Base-by-base conservation (phyloP, 2,888 invertebrate species). In the Timema podura region DNA sequence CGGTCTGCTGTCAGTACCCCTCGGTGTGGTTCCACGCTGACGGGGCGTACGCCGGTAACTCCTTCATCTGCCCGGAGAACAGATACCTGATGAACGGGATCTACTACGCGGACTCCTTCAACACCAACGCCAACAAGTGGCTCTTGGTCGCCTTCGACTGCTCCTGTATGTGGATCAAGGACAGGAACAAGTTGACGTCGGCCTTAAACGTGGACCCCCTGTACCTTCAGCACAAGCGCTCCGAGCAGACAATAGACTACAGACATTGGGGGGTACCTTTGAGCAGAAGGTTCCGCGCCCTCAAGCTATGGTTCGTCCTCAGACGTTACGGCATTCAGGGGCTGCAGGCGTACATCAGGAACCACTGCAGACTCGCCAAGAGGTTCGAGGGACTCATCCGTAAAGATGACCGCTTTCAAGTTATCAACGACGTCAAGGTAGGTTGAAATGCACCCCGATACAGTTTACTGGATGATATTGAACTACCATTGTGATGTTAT, bases 51-150 rank as follows among this genome's bases (percentile, higher is more conserved):
- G 94, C 92, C 1, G 95, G 95, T 5, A 92, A 89, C 76, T 89
- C 91, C 0, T 90, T 95, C 77, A 92, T 95, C 72, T 90, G 94
- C 76, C 93, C 93, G 0, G 95, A 95, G 81, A 87, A 93, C 80
- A 86, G 91, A 72, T 83, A 85, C 0, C 82, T 86, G 64, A 84
- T 88, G 77, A 83, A 84, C 6, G 90, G 90, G 0, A 83, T 90
- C 47, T 87, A 93, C 82, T 88, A 89, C 78, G 93, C 91, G 0
- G 90, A 91, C 78, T 94, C 94, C 0, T 92, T 95, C 81, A 93
- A 93, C 79, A 91, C 91, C 11, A 95, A 95, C 79, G 91, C 95
- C 0, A 93, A 93, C 80, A 95, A 95, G 81, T 91, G 93, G 89
- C 82, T 95, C 78, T 82, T 95, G 70, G 90, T 92, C 6, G 92